Percentiles rank a stretch among this genome's conserved stretches.
Evolutionary conservation across 2,797 vertebrate species (phyloP).

Genomic region (Hephaestus fuliginosus): DNA sequence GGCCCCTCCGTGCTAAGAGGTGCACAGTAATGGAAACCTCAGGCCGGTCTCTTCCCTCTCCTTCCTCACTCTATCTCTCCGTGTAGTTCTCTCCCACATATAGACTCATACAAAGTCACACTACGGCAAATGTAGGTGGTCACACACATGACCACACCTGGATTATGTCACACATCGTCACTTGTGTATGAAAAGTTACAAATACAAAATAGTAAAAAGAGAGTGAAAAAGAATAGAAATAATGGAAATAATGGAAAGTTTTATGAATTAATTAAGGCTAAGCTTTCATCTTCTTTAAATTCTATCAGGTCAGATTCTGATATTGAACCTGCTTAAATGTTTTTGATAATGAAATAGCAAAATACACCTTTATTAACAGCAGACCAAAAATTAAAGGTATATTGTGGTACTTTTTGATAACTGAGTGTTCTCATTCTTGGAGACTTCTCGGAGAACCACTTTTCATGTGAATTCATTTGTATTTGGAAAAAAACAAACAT

Average conservation of each 20-base stretch:
- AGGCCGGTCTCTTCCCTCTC: constrained; percentile 20
- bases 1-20: constrained; percentile 44
- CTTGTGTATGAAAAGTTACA: constrained; percentile 5
- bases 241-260: background rate
- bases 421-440: background rate
- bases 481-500: background rate
- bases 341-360: background rate
- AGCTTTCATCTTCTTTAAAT: background rate
- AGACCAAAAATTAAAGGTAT: background rate
- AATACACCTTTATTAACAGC: background rate
- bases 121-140: constrained; percentile 34
- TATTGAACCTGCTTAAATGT: background rate
- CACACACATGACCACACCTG: constrained; percentile 25
- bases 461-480: background rate
- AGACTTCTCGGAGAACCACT: background rate
- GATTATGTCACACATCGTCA: constrained; percentile 37
- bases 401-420: background rate
- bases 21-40: constrained; percentile 62
- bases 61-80: constrained; percentile 2
- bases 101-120: constrained; percentile 12
- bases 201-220: no score
- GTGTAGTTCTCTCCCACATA: constrained; percentile 1
- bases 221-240: no score
- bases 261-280: background rate
- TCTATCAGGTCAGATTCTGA: background rate